Evolutionary conservation across 2,113 vertebrate species (phyloP).

Genomic region (Odontesthes bonariensis): DNA sequence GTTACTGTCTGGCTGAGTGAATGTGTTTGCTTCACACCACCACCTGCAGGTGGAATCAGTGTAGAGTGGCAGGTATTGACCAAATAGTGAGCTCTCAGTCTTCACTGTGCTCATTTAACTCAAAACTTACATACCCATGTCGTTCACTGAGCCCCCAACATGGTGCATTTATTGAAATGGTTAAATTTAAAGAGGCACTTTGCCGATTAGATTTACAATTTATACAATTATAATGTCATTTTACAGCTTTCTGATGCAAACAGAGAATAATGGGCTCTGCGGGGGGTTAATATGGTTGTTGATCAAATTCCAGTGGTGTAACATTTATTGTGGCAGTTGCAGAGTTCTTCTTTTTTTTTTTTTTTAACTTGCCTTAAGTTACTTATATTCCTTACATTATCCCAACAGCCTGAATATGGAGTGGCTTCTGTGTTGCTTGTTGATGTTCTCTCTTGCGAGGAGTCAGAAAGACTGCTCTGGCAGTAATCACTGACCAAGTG

Average conservation of each 20-base stretch:
- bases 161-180: not conserved
- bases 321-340: not conserved
- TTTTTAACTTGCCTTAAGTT: not conserved
- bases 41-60: too few species aligned
- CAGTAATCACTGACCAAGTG: slow-evolving; percentile 60
- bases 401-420: slow-evolving; percentile 20
- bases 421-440: slow-evolving; percentile 35
- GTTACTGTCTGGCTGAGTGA: too few species aligned
- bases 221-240: not conserved
- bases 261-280: not conserved
- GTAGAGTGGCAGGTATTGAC: too few species aligned
- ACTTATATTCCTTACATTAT: slow-evolving; percentile 12
- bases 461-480: slow-evolving; percentile 42
- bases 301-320: not conserved
- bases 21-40: too few species aligned
- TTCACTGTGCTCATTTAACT: too few species aligned
- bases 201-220: not conserved
- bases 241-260: not conserved
- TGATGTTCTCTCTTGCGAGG: slow-evolving; percentile 25
- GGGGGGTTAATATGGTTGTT: slow-evolving; percentile 3
- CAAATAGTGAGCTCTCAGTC: too few species aligned
- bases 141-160: too few species aligned
- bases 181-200: not conserved
- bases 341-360: not conserved
- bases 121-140: too few species aligned